Conservation (phyloP, 2,113 vertebrate genomes). For the Tachycineta bicolor region DNA sequence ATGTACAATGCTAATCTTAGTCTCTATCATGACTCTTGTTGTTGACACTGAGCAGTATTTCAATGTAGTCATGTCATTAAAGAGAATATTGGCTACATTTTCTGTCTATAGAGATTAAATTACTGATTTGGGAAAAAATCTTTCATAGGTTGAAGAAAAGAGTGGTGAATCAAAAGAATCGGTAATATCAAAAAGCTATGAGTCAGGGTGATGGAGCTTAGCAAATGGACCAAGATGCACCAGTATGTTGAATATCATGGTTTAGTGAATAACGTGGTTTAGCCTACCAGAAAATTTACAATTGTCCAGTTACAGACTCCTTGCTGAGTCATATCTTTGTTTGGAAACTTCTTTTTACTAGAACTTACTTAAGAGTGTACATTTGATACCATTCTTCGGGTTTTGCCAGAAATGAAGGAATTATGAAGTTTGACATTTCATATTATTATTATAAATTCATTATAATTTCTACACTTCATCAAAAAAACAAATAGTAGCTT, state of each 20-base stretch:
- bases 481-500: not conserved
- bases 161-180: not conserved
- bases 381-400: not conserved
- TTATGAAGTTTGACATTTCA: not conserved
- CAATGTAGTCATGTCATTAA: not conserved
- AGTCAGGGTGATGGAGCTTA: not conserved
- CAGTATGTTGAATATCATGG: not conserved
- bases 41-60: not conserved
- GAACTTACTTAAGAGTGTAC: not conserved
- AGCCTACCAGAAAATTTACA: not conserved
- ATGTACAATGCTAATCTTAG: not conserved
- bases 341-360: not conserved
- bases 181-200: not conserved
- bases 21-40: not conserved
- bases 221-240: not conserved
- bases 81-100: not conserved
- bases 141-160: not conserved
- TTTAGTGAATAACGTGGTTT: not conserved
- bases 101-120: not conserved
- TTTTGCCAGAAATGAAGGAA: not conserved
- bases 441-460: not conserved
- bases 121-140: not conserved
- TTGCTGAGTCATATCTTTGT: not conserved
- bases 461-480: not conserved
- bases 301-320: not conserved